Evolutionary conservation across 2,113 vertebrate species (phyloP), one percentile per base, ranked within the genome.

Genomic region (Psilopogon haemacephalus): DNA sequence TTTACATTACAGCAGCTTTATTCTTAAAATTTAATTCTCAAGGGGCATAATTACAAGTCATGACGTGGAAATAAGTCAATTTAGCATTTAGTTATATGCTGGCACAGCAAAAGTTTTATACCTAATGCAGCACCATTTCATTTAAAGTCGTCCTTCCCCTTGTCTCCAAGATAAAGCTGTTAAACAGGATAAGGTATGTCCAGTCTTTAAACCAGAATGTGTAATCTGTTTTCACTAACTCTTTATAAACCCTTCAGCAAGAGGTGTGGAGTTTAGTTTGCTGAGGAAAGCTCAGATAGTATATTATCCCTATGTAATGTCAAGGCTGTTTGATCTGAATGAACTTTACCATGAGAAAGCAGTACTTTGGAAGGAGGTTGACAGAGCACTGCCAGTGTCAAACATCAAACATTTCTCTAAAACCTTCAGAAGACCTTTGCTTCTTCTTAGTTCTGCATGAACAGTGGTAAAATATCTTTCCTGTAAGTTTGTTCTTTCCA

Each of bases 131-230:
- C n/a, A 75, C 6, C 15, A 12, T n/a, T 74, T 63, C 12, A 81
- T 92, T 60, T 52, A 91, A 78, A 90, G 11, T 17, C 0, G 0
- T 69, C 63, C 30, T 79, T 91, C 30, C 33, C 10, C 13, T 88
- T 63, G 40, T 70, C 26, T 44, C 16, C 56, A 59, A 0, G 0
- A 55, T 67, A 91, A 90, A 95, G 37, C 38, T 94, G 64, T 86
- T 94, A 92, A 91, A 96, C 50, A 94, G 46, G 46, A 89, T 97
- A 84, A 88, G 78, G 42, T 42, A 73, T 12, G 73, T 85, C 77
- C 24, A 48, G 44, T 27, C 59, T 64, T 44, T 82, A 84, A 80
- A 19, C 38, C 8, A 63, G 27, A 26, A 56, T 62, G 20, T 80
- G 58, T 95, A 84, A 44, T 72, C 81, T 75, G 60, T 58, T 95